Conservation (phyloP, 2,888 invertebrate genomes). For the Pachydiplax longipennis region DNA sequence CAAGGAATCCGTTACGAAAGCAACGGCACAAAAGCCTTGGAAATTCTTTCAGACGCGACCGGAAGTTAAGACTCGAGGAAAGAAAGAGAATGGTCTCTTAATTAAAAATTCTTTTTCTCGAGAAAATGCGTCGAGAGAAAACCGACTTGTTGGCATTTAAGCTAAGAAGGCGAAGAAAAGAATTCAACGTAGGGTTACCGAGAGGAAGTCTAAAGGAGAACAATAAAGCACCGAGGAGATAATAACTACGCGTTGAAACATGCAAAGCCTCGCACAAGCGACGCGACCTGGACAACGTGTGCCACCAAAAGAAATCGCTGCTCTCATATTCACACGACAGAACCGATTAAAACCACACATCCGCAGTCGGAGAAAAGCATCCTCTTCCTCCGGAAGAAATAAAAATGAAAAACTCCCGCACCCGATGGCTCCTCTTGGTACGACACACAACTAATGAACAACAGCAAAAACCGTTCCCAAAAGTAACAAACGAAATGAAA, state of each 20-base stretch:
- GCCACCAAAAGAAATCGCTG: not conserved
- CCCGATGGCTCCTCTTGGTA: not conserved
- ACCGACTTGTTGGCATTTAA: conserved; percentile 9
- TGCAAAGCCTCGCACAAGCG: not conserved
- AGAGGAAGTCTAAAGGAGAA: not conserved
- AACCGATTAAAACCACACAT: not conserved
- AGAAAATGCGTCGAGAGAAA: not conserved
- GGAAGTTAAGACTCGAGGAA: not conserved
- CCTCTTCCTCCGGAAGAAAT: not conserved
- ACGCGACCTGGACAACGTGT: not conserved
- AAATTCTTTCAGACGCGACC: not conserved
- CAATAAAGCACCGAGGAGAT: not conserved
- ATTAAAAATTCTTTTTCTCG: conserved; percentile 34
- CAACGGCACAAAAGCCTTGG: not conserved
- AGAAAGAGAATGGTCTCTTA: not conserved
- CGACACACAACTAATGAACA: conserved; percentile 19
- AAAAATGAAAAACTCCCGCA: not conserved
- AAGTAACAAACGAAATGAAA: not conserved
- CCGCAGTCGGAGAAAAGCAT: not conserved
- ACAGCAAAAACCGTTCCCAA: not conserved
- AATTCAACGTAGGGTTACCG: not conserved
- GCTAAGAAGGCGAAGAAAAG: not conserved
- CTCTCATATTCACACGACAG: not conserved
- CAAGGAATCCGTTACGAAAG: not conserved
- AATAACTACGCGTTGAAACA: conserved; percentile 1